Evolutionary conservation across 2,797 vertebrate species (phyloP), one percentile per base, ranked within the genome.

Genomic region (Bovichtus diacanthus): DNA sequence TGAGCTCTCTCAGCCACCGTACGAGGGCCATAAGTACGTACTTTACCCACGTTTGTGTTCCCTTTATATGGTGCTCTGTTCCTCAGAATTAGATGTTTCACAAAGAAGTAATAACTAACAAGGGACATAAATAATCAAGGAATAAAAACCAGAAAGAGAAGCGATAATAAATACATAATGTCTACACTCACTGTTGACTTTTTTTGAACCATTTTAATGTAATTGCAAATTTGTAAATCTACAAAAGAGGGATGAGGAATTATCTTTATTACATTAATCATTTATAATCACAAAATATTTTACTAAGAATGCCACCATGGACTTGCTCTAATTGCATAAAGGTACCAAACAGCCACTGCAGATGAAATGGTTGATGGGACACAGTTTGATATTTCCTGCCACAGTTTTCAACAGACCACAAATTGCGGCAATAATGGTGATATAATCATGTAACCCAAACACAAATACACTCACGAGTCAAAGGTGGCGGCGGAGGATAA

Each of bases 401-500:
- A 83, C 74, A 78, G 67, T 80, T 87, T 74, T 76, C 74, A 81
- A 78, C 74, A 75, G 78, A 77, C 80, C 66, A 71, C 77, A 87
- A 90, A 92, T 87, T 88, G 86, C 81, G 0, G 38, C 85, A 88
- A 74, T 92, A 87, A 88, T 62, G 55, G 77, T 72, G 67, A 91
- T 79, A 88, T 90, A 87, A 90, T 92, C 81, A 90, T 73, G 82
- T 79, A 83, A 91, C 87, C 86, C 80, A 90, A 92, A 91, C 84
- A 92, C 87, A 94, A 89, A 92, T 87, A 90, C 86, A 87, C 87
- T 91, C 83, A 78, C 65, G 68, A 91, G 91, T 92, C 91, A 92
- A 90, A 92, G 91, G 93, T 92, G 87, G 75, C 85, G 73, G 81
- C 41, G 82, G 81, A 93, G 91, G 90, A 93, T 92, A 93, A 93